Base-by-base conservation (phyloP, 2,113 vertebrate species). In the Nematolebias whitei region DNA sequence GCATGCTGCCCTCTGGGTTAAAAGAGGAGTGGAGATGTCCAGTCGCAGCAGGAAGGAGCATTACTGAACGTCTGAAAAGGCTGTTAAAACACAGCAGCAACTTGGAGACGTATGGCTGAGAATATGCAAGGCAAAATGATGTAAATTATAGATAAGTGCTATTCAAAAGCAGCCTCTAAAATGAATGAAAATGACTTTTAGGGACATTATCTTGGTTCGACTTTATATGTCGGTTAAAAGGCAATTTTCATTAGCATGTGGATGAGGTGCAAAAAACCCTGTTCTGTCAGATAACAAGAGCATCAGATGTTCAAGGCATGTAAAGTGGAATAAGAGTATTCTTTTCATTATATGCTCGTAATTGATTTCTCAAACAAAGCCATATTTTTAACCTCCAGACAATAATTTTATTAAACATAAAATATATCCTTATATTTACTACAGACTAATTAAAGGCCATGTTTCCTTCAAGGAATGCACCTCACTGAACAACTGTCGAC, bases 331-430 rank as follows among this genome's bases (percentile, higher is more conserved):
- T 62, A 63, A 47, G 47, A 78, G 64, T 51, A 56, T 70, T 85
- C 70, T 78, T 87, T 79, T 76, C 71, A 89, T 86, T 86, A 71
- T 80, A 80, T 67, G 56, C 59, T 72, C 70, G 61, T 82, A 80
- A 90, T 87, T 82, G 76, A 87, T 79, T 82, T 69, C 76, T 72
- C 55, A 81, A 87, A 86, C 74, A 78, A 82, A 60, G 53, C 62
- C 75, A 35, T 48, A 22, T 44, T 53, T 53, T 32, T 35, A 1
- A 13, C 56, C 65, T 74, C 64, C 74, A 29, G 55, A 53, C 74
- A 75, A 82, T 73, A 45, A 73, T 86, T 79, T 71, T 54, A 71
- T 66, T 52, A 68, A 66, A 75, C 81, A 64, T 67, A 66, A 82
- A 75, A 65, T 57, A 23, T 29, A 63, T 64, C 48, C 38, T 57